These are phyloP conservation scores for Pomatorhinus ruficollis DNA, from an alignment of 2,113 vertebrate species.

Conservation along the genomic window DNA sequence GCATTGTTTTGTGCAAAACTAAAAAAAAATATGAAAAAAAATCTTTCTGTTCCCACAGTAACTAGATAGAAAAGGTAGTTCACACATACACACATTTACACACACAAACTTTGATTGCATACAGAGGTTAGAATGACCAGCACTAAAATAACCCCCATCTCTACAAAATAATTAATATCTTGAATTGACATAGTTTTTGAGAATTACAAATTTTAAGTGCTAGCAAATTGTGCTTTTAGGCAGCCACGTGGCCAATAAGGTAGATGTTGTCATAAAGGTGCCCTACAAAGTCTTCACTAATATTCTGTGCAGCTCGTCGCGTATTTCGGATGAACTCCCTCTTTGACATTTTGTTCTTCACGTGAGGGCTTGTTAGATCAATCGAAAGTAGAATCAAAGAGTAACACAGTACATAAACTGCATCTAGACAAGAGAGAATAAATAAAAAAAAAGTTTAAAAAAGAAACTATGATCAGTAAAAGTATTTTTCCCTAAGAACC, in stretches of 20 bases:
- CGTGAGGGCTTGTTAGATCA: slow-evolving; percentile 95
- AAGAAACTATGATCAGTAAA: background rate
- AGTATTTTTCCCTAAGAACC: background rate
- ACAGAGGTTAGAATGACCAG: slow-evolving; percentile 80
- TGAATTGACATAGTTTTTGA: slow-evolving; percentile 39
- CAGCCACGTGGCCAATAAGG: slow-evolving; percentile 97
- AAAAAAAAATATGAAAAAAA: slow-evolving; percentile 67
- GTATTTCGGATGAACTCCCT: slow-evolving; percentile 99
- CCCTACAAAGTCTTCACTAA: slow-evolving; percentile 98
- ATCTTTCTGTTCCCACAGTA: slow-evolving; percentile 64
- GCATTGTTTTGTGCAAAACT: slow-evolving; percentile 78
- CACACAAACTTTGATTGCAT: slow-evolving; percentile 72
- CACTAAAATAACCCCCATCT: slow-evolving; percentile 71
- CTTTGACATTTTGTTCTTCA: slow-evolving; percentile 99
- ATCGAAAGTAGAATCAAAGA: slow-evolving; percentile 98
- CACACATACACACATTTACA: slow-evolving; percentile 57
- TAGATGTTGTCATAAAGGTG: slow-evolving; percentile 99
- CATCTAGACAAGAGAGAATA: slow-evolving; percentile 80
- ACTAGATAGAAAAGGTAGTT: slow-evolving; percentile 68
- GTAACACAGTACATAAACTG: slow-evolving; percentile 97
- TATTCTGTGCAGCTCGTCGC: slow-evolving; percentile 92
- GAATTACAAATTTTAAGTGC: slow-evolving; percentile 65
- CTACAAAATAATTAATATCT: slow-evolving; percentile 63
- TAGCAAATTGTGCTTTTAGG: slow-evolving; percentile 79
- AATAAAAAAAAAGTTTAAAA: background rate